Evolutionary conservation across 2,113 vertebrate species (phyloP), one percentile per base, ranked within the genome.

Genomic region (Sphaerodactylus townsendi): DNA sequence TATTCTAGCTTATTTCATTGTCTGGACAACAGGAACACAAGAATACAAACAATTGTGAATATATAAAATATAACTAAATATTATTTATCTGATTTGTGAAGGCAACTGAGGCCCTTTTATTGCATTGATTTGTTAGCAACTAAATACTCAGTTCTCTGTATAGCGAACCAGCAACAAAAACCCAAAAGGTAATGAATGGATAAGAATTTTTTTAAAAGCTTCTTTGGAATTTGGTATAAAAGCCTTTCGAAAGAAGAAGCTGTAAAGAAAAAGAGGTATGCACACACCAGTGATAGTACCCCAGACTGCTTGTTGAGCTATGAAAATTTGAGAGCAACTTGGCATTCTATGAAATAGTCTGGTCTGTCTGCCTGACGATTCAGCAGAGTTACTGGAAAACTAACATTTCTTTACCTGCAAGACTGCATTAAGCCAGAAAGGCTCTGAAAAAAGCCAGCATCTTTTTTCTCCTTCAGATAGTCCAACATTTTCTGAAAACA

Each of bases 361-460:
- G 4, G 23, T 25, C 59, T 62, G 59, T 62, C 59, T 62, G 59
- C 59, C 28, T 62, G 59, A 25, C 5, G 56, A 62, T 62, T 62
- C 25, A 28, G 59, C 59, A 62, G 59, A 28, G 59, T 28, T 62
- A 62, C 23, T 14, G 6, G 59, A 62, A 62, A 62, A 62, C 23
- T 62, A 23, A 62, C 2, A 9, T 62, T 48, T 7, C 70, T 91
- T 95, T 95, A 99, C 99, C 99, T 99, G 98, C 99, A 99, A 53
- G 98, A 99, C 90, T 98, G 98, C 99, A 99, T 99, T 79, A 99
- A 96, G 85, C 98, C 98, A 83, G 98, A 99, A 83, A 99, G 96
- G 93, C 98, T 99, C 93, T 98, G 98, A 94, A 99, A 99, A 94
- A 99, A 99, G 64, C 99, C 98, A 90, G 96, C 98, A 86, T 99